phyloP scores from a whole-genome alignment of 1,140 invertebrate species.

The Saccostrea cuccullata region DNA sequence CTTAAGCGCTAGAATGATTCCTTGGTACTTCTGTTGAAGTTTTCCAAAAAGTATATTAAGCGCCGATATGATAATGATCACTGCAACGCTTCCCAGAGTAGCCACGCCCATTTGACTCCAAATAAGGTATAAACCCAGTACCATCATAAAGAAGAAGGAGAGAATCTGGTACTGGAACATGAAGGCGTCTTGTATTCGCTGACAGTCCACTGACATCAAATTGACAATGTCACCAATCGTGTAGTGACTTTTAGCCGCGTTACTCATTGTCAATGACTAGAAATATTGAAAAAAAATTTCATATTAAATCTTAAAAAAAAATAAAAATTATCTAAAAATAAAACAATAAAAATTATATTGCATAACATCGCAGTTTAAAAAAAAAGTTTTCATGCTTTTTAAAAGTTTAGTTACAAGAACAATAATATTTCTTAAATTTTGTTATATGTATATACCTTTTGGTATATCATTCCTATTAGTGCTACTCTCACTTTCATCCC shows the following conservation, averaged over 20 bases:
- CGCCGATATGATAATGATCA: slow-evolving; percentile 78
- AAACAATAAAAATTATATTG: too few relatives aligned
- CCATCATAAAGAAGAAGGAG: slow-evolving; percentile 45
- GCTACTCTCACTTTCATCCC: slow-evolving; percentile 94
- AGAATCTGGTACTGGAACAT: slow-evolving; percentile 77
- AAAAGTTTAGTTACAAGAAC: too few relatives aligned
- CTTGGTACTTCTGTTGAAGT: slow-evolving; percentile 83
- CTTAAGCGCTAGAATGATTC: slow-evolving; percentile 79
- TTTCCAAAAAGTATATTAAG: slow-evolving; percentile 92
- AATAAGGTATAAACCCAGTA: slow-evolving; percentile 87
- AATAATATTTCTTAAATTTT: too few relatives aligned
- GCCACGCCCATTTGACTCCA: slow-evolving; percentile 85
- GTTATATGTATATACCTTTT: neutral
- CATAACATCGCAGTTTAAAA: too few relatives aligned
- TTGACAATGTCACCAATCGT: slow-evolving; percentile 83
- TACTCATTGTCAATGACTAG: slow-evolving; percentile 69
- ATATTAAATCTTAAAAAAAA: too few relatives aligned
- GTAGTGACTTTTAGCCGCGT: slow-evolving; percentile 74
- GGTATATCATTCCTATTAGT: slow-evolving; percentile 94
- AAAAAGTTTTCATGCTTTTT: too few relatives aligned
- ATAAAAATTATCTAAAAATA: too few relatives aligned
- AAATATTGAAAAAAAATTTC: neutral
- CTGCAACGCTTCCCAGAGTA: slow-evolving; percentile 75
- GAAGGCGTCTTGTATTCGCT: slow-evolving; percentile 75
- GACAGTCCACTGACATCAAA: slow-evolving; percentile 80